Evolutionary conservation across 2,797 vertebrate genomes (phyloP), one percentile per base, ranked within the genome.

Genomic region (Pteropus rufus): DNA sequence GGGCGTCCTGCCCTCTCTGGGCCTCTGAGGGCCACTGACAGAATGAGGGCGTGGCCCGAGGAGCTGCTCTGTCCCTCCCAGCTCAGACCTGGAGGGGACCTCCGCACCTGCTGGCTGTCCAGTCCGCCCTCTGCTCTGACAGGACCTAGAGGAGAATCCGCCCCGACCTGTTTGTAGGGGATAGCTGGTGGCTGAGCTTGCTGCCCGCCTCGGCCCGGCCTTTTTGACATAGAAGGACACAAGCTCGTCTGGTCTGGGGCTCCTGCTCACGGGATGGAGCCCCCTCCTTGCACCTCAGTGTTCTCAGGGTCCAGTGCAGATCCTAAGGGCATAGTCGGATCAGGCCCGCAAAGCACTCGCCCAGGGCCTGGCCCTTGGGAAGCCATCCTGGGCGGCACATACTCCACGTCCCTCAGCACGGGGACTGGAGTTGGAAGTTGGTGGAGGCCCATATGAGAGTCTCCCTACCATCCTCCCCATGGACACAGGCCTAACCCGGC

Each of bases 141-240:
- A 34, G 44, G 29, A 49, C 62, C 26, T 34, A 60, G 56, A 23
- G 16, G 23, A 24, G 49, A 31, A 19, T 16, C 39, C 10, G 36
- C n/a, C 11, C 9, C 1, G 26, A 52, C 77, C 34, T 19, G 18
- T 8, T 10, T 12, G 10, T 7, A 7, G 46, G 46, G 46, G 46
- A 10, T 0, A 7, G 36, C 21, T 0, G 49, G 65, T 0, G n/a
- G 19, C 46, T 19, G 19, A 7, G 36, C 31, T 18, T n/a, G 24
- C 26, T 56, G 46, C 21, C 23, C 26, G 10, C 39, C 52, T 60
- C 2, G 26, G 34, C 41, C 24, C 69, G 15, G 69, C 36, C 52
- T 85, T 69, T 58, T 82, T 21, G 56, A 36, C 75, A 36, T 10
- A 18, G 54, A 58, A 39, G 39, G 54, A 26, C 4, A 2, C 52